phyloP scores from a whole-genome alignment of 2,888 invertebrate genomes.

The Zaprionus obscuricornis region DNA sequence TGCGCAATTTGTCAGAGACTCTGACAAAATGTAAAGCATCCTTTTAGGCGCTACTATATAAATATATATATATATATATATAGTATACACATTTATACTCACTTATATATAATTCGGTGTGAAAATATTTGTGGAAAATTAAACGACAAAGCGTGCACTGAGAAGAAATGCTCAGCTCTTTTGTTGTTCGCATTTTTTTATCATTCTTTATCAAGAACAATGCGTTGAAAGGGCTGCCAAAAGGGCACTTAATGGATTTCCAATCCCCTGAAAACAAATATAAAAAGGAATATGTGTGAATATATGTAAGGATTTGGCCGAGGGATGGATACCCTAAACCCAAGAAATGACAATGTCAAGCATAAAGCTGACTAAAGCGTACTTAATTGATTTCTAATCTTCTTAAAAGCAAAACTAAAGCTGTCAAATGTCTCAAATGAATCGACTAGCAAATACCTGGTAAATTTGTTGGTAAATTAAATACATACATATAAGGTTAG shows the following conservation, averaged over 20 bases:
- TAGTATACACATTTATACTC: no score
- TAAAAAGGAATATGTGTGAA: no score
- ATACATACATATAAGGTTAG: no score
- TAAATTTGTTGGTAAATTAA: no score
- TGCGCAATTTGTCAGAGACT: conserved; percentile 65
- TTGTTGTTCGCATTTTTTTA: conserved; percentile 8
- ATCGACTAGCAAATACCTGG: conserved; percentile 1
- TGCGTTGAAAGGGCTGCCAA: conserved; percentile 41
- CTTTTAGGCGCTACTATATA: conserved; percentile 32
- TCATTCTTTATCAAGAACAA: conserved; percentile 28
- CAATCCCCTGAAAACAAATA: conserved; percentile 54
- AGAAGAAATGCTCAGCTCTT: conserved; percentile 30
- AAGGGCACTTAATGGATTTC: conserved; percentile 65
- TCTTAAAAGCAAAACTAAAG: no score
- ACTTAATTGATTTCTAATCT: no score
- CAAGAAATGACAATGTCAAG: no score
- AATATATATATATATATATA: conserved; percentile 17
- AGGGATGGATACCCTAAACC: no score
- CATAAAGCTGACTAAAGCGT: no score
- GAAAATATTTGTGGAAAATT: conserved; percentile 45
- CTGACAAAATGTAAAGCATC: conserved; percentile 43
- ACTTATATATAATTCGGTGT: conserved; percentile 37
- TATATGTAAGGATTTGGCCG: no score
- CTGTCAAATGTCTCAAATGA: no score
- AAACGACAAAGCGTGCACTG: conserved; percentile 31